Evolutionary conservation across 2,113 vertebrate species (phyloP).

Genomic region (Prunella fulvescens): DNA sequence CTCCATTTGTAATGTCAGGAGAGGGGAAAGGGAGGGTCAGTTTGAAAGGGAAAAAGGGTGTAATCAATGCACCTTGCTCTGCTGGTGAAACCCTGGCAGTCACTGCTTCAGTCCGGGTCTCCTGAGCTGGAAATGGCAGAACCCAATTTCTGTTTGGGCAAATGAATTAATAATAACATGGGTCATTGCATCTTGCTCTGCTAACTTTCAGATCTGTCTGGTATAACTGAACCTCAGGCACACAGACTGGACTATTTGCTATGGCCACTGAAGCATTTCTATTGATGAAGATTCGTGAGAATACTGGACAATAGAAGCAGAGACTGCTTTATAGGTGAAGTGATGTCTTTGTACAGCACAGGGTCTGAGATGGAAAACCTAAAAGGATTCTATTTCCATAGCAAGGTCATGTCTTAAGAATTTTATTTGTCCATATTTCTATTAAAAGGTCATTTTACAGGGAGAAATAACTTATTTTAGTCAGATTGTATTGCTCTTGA

Average conservation of each 20-base stretch:
- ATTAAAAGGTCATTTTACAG: background rate
- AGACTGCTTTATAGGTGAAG: background rate
- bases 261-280: background rate
- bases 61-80: background rate
- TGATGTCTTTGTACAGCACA: background rate
- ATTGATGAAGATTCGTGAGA: background rate
- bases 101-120: background rate
- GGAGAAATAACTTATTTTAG: background rate
- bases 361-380: background rate
- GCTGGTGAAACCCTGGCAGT: background rate
- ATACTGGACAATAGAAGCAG: background rate
- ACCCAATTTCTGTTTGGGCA: background rate
- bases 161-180: background rate
- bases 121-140: background rate
- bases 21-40: background rate
- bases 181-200: background rate
- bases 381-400: slow-evolving; percentile 1
- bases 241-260: background rate
- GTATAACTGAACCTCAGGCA: background rate
- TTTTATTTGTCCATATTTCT: background rate
- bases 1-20: background rate
- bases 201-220: background rate
- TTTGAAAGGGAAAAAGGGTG: background rate
- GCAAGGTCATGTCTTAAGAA: background rate
- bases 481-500: background rate